phyloP scores from a whole-genome alignment of 2,797 vertebrate genomes.

The Tachyglossus aculeatus region DNA sequence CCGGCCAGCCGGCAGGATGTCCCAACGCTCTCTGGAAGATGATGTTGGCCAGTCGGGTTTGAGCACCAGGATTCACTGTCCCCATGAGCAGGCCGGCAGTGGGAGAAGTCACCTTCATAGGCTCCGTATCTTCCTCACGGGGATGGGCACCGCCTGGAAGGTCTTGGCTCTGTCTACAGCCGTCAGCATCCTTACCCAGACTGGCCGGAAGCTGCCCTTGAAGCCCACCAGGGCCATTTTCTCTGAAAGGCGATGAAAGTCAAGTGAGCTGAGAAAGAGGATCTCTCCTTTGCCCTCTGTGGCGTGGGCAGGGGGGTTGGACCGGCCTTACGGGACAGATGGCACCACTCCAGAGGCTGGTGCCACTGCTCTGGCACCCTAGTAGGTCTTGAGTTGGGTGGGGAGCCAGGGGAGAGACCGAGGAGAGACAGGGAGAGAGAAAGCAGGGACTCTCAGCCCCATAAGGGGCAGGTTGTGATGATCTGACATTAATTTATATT shows the following conservation, averaged over 20 bases:
- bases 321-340: too few species aligned
- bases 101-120: constrained; percentile 73
- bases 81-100: not conserved
- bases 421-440: too few species aligned
- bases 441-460: too few species aligned
- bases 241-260: constrained; percentile 73
- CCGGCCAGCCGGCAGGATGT: not conserved
- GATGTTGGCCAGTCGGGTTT: not conserved
- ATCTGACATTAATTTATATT: too few species aligned
- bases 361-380: too few species aligned
- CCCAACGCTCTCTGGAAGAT: not conserved
- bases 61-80: not conserved
- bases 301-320: too few species aligned
- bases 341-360: too few species aligned
- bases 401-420: too few species aligned
- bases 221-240: constrained; percentile 91
- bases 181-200: constrained; percentile 86
- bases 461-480: too few species aligned
- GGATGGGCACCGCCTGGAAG: constrained; percentile 90
- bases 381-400: too few species aligned
- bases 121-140: constrained; percentile 86
- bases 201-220: constrained; percentile 87
- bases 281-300: too few species aligned
- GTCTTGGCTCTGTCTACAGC: constrained; percentile 83
- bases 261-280: fast-evolving